Base-by-base conservation (phyloP, 92 coral and sea anemone species). In the Diadumene lineata region DNA sequence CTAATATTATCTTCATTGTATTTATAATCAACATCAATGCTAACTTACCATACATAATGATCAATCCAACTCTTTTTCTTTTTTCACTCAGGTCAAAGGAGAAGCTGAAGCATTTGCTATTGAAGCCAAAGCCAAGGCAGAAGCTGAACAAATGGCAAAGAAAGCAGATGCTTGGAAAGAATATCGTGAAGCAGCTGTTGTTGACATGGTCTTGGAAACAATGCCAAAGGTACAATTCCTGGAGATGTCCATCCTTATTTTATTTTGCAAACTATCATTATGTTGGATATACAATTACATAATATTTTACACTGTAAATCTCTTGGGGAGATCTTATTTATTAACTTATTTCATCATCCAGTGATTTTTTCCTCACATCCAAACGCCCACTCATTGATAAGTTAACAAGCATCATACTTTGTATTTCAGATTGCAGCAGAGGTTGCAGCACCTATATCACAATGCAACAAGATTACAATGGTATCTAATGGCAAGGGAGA, bases 111-210 rank as follows among this genome's bases (percentile, higher is more conserved):
- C 98, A 0, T 94, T 77, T 81, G 98, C 98, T 29, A 92, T 94
- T 64, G 98, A 94, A 69, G 97, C 98, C 50, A 94, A 92, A 76
- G 98, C 98, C 50, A 86, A 83, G 64, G 98, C 98, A 22, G 98
- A 94, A 56, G 98, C 98, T 31, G 98, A 94, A 70, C 98, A 94
- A 87, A 94, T 94, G 98, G 98, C 98, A 51, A 94, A 94, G 92
- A 94, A 94, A 66, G 98, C 98, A 62, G 98, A 94, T 81, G 98
- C 98, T 0, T 94, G 98, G 98, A 94, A 88, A 55, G 98, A 94
- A 73, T 94, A 94, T 61, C 88, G 97, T 15, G 98, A 94, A 73
- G 98, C 98, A 48, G 98, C 98, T 51, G 83, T 94, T 69, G 98
- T 94, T 22, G 98, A 94, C 23, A 94, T 94, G 98, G 98, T 94